Evolutionary conservation across 1,140 invertebrate species (phyloP).

Genomic region (Trichonephila clavata): DNA sequence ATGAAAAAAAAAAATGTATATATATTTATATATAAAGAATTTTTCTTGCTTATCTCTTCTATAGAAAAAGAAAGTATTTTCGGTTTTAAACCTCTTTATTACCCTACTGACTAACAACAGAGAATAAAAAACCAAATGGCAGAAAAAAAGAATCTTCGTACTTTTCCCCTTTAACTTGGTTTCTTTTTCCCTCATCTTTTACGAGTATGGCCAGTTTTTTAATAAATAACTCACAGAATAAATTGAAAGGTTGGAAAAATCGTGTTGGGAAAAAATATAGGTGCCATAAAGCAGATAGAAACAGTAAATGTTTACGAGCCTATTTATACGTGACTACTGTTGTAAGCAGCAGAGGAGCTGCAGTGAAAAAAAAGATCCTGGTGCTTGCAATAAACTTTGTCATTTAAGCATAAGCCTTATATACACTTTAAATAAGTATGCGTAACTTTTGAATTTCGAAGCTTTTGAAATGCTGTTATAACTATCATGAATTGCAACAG

Average conservation of each 20-base stretch:
- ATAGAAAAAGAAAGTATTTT: background rate
- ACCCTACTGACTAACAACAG: slow-evolving; percentile 11
- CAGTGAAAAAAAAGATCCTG: background rate
- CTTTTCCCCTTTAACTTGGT: background rate
- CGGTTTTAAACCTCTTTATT: slow-evolving; percentile 28
- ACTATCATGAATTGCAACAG: background rate
- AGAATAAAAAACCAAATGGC: slow-evolving; percentile 15
- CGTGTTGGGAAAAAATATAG: slow-evolving; percentile 21
- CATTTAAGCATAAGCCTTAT: background rate
- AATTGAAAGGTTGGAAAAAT: slow-evolving; percentile 38
- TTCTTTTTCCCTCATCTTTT: background rate
- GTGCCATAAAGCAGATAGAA: slow-evolving; percentile 19
- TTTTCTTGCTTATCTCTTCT: background rate
- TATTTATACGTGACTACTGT: slow-evolving; percentile 21
- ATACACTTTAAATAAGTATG: slow-evolving; percentile 14
- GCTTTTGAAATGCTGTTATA: background rate
- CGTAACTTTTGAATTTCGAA: background rate
- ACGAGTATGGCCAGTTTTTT: slow-evolving; percentile 26
- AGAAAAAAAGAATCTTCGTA: background rate
- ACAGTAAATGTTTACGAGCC: slow-evolving; percentile 9
- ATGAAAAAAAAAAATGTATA: background rate
- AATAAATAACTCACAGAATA: slow-evolving; percentile 30
- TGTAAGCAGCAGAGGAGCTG: background rate
- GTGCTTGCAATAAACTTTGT: background rate
- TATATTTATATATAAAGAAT: background rate